Evolutionary conservation across 2,888 invertebrate genomes (phyloP), one percentile per base, ranked within the genome.

Genomic region (Heteromurus nitidus): DNA sequence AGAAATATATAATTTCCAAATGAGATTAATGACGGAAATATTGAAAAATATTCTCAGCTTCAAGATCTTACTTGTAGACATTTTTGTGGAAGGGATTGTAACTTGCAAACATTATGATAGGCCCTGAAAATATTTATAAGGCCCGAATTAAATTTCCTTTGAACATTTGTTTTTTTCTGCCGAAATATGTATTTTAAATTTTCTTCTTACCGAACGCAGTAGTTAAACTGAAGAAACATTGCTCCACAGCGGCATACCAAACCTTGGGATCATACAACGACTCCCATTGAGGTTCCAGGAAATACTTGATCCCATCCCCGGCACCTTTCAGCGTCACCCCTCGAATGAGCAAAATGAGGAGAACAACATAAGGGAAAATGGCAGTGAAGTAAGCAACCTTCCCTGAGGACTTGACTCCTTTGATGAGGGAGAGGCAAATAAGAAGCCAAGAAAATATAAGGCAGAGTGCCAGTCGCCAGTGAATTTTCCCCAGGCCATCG

Each of bases 381-480:
- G 96, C 96, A 16, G 96, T 93, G 89, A 96, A 95, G 89, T 96
- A 97, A 0, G 96, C 93, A 0, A 93, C 94, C 89, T 95, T 95
- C n/a, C 84, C 84, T 0, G 82, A 80, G 30, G 73, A 62, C 22
- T 80, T 64, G 1, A 80, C 74, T 30, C 84, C 84, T 50, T 62
- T 80, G 11, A 68, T 65, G 0, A 82, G 28, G 0, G 72, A n/a
- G 3, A 55, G 22, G 30, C 53, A 80, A 11, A 84, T 79, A 2
- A 83, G 28, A 22, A 80, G 1, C 85, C 83, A 83, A 2, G 82
- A 42, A 9, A 73, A 11, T 2, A 70, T 20, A 16, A 85, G 68
- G 42, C 82, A 83, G 11, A 77, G 30, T 3, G 76, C 36, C 18
- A 85, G 20, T 24, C 67, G 42, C 80, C 67, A 77, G 3, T 82